Conservation (phyloP, 2,797 vertebrate species). For the Oreortyx pictus region DNA sequence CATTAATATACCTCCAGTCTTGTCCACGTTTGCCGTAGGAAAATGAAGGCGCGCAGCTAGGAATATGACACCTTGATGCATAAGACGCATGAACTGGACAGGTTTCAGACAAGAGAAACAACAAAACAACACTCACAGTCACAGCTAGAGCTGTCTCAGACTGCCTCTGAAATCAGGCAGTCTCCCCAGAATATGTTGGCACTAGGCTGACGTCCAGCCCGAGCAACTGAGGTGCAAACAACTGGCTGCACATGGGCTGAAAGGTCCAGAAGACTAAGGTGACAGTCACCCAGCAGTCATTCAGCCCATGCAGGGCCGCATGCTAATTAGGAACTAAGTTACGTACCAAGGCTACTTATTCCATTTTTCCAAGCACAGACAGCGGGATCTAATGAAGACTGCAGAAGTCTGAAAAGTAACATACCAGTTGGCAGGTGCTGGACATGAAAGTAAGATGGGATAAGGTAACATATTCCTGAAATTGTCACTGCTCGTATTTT, state of each 20-base stretch:
- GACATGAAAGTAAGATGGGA: conserved; percentile 30
- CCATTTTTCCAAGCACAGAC: not conserved
- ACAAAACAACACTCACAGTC: not conserved
- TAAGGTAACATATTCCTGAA: conserved; percentile 24
- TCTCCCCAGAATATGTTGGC: not conserved
- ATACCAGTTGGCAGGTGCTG: not conserved
- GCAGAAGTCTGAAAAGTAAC: conserved; percentile 20
- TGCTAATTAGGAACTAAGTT: not conserved
- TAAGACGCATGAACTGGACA: not conserved
- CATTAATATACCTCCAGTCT: not conserved
- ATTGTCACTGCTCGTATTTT: conserved; percentile 37
- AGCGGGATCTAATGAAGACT: not conserved
- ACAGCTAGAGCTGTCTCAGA: not conserved
- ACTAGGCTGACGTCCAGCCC: not conserved
- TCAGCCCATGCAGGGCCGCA: not conserved
- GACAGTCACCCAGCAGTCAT: not conserved
- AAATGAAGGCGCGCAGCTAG: not conserved
- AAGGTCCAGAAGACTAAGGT: not conserved
- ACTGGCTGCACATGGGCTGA: not conserved
- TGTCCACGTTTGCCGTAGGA: not conserved
- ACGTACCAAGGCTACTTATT: not conserved
- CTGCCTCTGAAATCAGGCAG: not conserved
- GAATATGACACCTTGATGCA: not conserved
- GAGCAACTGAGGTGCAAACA: not conserved
- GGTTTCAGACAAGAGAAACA: not conserved